Evolutionary conservation across 2,888 invertebrate genomes (phyloP).

Genomic region (Euplagia quadripunctaria): DNA sequence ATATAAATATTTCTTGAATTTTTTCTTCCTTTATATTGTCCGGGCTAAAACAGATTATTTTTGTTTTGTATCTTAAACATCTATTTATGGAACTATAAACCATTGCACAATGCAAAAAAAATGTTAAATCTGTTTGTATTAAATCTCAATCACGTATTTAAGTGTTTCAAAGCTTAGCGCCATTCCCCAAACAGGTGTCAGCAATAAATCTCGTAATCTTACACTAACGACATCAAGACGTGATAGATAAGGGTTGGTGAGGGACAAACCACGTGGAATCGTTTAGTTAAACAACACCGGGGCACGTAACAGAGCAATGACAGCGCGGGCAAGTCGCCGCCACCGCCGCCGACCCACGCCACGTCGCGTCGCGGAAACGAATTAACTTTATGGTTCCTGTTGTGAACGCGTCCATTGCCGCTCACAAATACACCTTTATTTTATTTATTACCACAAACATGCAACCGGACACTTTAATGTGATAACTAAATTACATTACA

Average conservation of each 20-base stretch:
- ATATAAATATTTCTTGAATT: too few species aligned
- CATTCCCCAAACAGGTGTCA: neutral
- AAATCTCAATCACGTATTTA: neutral
- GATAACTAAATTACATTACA: neutral
- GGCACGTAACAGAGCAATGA: neutral
- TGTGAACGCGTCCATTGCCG: neutral
- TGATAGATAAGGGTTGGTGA: neutral
- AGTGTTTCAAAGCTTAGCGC: neutral
- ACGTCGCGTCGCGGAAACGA: neutral
- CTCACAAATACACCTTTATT: neutral
- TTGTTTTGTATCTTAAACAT: too few species aligned
- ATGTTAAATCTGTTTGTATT: neutral
- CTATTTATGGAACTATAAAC: too few species aligned
- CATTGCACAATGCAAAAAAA: too few species aligned
- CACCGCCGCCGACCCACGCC: neutral
- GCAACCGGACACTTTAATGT: neutral
- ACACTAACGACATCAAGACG: neutral
- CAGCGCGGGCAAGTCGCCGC: neutral
- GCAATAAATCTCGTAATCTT: slow-evolving; percentile 1
- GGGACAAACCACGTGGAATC: neutral
- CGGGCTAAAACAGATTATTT: too few species aligned
- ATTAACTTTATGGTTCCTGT: slow-evolving; percentile 5
- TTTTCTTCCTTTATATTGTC: too few species aligned
- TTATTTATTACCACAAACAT: neutral
- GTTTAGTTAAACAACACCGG: neutral